These are phyloP conservation scores for Chrysomallon squamiferum DNA, from an alignment of 1,140 invertebrate species.

Conservation along the genomic window DNA sequence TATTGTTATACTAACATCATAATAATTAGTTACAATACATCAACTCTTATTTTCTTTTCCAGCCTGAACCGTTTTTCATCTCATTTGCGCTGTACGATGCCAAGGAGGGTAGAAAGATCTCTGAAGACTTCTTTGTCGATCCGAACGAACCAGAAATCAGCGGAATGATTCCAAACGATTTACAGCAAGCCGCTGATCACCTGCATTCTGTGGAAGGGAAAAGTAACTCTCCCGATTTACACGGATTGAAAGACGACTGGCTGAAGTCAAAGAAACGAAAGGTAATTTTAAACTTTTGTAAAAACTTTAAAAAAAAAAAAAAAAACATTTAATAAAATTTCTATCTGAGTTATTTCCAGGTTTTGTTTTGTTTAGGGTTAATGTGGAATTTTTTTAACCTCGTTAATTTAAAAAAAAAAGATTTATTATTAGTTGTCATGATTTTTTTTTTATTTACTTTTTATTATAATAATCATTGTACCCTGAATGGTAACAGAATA, in stretches of 20 bases:
- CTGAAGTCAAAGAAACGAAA: conserved; percentile 46
- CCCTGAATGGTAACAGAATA: too few relatives aligned
- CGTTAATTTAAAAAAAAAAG: too few relatives aligned
- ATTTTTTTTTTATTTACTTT: too few relatives aligned
- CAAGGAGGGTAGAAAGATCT: conserved; percentile 82
- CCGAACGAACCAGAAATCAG: conserved; percentile 76
- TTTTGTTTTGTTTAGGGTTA: too few relatives aligned
- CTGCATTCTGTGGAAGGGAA: conserved; percentile 55
- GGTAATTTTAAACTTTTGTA: too few relatives aligned
- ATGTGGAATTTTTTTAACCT: too few relatives aligned
- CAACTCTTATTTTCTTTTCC: conserved; percentile 30
- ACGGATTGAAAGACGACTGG: conserved; percentile 72
- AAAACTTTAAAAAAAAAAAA: too few relatives aligned
- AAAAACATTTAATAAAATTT: too few relatives aligned
- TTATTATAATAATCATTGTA: too few relatives aligned
- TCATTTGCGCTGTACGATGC: conserved; percentile 86
- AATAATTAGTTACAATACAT: too few relatives aligned
- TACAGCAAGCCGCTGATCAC: conserved; percentile 49
- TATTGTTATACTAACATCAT: too few relatives aligned
- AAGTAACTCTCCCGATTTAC: conserved; percentile 60
- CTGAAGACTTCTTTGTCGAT: conserved; percentile 93
- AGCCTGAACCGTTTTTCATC: conserved; percentile 90
- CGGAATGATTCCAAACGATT: conserved; percentile 67
- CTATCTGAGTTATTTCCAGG: not conserved
- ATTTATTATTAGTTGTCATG: too few relatives aligned